Percentiles rank a stretch among this genome's conserved stretches.
Evolutionary conservation across 2,888 invertebrate species (phyloP).

Genomic region (Tenthredo mesomela): DNA sequence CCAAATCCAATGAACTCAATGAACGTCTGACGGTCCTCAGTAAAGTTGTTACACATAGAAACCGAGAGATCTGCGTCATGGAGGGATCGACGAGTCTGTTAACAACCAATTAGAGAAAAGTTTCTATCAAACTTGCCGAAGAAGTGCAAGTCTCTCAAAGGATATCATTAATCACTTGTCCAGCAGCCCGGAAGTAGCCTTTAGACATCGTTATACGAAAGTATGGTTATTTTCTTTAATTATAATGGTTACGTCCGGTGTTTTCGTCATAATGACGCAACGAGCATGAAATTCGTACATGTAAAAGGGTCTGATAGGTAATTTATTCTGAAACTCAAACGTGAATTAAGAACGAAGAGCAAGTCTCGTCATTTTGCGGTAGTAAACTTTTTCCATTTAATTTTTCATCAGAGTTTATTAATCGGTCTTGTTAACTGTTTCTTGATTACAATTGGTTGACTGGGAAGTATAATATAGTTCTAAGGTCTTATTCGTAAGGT

Average conservation of each 20-base stretch:
- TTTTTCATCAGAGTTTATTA: constrained; percentile 24
- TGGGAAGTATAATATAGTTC: background rate
- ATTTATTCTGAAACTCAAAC: background rate
- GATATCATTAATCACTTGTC: constrained; percentile 27
- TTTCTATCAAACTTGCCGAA: constrained; percentile 1
- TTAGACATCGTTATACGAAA: background rate
- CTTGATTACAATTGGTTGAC: background rate
- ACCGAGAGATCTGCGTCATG: background rate
- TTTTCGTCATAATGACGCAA: background rate
- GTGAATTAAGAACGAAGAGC: background rate
- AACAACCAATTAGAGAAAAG: constrained; percentile 50
- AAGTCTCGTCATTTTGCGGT: background rate
- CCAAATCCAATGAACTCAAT: constrained; percentile 29
- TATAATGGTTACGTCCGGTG: background rate
- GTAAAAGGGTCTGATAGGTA: background rate
- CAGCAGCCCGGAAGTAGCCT: background rate
- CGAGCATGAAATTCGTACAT: background rate
- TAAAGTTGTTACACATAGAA: background rate
- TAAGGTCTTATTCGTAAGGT: background rate
- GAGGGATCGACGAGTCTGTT: constrained; percentile 46
- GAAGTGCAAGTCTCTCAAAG: constrained; percentile 8
- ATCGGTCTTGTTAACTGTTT: background rate
- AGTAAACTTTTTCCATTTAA: background rate
- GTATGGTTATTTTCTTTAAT: background rate
- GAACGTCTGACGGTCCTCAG: background rate